phyloP scores from a whole-genome alignment of 2,888 invertebrate species.

The Bellardia bayeri region DNA sequence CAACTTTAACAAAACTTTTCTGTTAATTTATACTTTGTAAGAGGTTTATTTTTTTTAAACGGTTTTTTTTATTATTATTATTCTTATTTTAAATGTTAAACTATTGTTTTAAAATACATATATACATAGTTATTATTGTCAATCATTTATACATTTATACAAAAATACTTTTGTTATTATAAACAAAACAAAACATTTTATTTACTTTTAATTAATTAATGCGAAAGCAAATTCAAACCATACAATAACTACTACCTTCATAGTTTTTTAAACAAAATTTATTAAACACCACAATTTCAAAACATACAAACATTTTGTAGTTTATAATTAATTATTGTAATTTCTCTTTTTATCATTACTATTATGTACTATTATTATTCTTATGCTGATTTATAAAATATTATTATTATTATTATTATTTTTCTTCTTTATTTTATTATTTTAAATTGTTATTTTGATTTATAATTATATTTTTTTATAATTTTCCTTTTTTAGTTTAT shows the following conservation, averaged over 20 bases:
- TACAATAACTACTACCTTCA: slow-evolving; percentile 72
- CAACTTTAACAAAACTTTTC: not conserved
- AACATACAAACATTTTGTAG: slow-evolving; percentile 48
- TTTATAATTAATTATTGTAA: slow-evolving; percentile 46
- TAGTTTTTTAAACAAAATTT: slow-evolving; percentile 67
- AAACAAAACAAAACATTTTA: not conserved
- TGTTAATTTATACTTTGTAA: slow-evolving; percentile 55
- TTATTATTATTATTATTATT: not conserved
- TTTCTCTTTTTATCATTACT: slow-evolving; percentile 37
- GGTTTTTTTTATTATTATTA: slow-evolving; percentile 52
- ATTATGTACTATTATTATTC: slow-evolving; percentile 15
- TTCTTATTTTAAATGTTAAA: slow-evolving; percentile 59
- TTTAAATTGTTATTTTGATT: slow-evolving; percentile 56
- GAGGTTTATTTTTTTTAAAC: slow-evolving; percentile 60
- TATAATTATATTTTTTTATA: slow-evolving; percentile 25
- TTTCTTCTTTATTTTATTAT: not conserved
- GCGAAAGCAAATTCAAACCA: slow-evolving; percentile 47
- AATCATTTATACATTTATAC: not conserved
- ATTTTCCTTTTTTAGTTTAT: slow-evolving; percentile 20
- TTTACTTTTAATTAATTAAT: slow-evolving; percentile 42
- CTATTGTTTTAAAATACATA: slow-evolving; percentile 41
- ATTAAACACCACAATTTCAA: slow-evolving; percentile 4
- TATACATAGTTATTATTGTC: slow-evolving; percentile 47
- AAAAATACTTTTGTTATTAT: slow-evolving; percentile 48
- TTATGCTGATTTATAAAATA: not conserved